Base-by-base conservation (phyloP, 2,888 invertebrate genomes). In the Hyposoter dolosus region DNA sequence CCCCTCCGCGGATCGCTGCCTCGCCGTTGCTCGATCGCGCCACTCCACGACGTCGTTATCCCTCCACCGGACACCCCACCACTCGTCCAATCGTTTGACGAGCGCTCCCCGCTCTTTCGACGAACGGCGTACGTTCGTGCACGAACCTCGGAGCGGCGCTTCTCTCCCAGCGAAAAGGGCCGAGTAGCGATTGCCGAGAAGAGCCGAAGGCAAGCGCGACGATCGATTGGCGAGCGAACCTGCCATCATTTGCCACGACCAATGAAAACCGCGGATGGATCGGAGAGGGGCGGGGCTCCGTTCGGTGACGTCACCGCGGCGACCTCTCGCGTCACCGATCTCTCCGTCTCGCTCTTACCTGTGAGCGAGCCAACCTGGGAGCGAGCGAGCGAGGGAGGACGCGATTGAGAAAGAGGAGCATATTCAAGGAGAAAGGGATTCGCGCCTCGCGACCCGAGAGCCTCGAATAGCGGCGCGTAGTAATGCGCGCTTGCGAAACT, bases 141-240 rank as follows among this genome's bases (percentile, higher is more conserved):
- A 19, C 17, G 65, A 63, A 43, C 71, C 32, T 19, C 56, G 63
- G 45, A 15, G 45, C 23, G 65, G 19, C 15, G 19, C 15, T 45
- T 53, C 28, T 63, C 0, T 56, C 12, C 32, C 65, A 17, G 50
- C 79, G 69, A 60, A 28, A 53, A 80, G 23, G 40, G 7, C 63
- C 72, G 80, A 50, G 40, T 32, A 28, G 6, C 17, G 65, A 72
- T 72, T 53, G 65, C 80, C 85, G 84, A 77, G 66, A 12, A 63
- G 63, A 3, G 50, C 86, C 86, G 87, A 85, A 65, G 65, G 19
- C 50, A 32, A n/a, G 89, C 88, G 85, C 87, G 90, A 87, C 90
- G 92, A 93, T 94, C 94, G 93, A 94, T 94, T 94, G 94, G 93
- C 91, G 85, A 91, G 89, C 89, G 86, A 88, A 93, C 93, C 94